These are phyloP conservation scores for Anarhynchus alexandrinus DNA, from an alignment of 2,113 vertebrate species.

Conservation along the genomic window DNA sequence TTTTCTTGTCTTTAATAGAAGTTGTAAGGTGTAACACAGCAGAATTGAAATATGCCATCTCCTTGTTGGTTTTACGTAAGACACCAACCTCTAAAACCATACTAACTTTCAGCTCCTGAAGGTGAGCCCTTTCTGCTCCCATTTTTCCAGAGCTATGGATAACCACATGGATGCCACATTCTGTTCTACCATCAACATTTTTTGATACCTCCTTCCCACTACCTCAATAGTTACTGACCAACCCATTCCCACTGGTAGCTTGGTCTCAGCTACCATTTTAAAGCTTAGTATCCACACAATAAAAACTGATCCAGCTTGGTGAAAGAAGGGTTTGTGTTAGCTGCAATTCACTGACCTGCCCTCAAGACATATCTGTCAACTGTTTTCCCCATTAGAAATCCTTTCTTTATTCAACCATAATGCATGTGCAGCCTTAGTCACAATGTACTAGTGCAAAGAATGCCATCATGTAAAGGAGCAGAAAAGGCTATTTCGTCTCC, in stretches of 20 bases:
- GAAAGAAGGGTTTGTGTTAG: not conserved
- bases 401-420: not conserved
- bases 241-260: not conserved
- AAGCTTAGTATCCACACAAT: not conserved
- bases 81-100: not conserved
- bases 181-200: not conserved
- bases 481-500: not conserved
- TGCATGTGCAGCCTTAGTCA: not conserved
- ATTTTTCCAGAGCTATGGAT: not conserved
- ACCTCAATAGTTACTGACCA: not conserved
- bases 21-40: not conserved
- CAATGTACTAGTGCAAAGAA: not conserved
- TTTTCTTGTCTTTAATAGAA: not conserved
- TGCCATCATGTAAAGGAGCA: not conserved
- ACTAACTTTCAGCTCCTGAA: not conserved
- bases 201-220: not conserved
- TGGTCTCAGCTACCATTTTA: not conserved
- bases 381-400: not conserved
- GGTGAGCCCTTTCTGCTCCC: not conserved
- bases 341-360: not conserved
- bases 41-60: not conserved
- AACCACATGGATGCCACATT: not conserved
- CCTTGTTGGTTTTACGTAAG: not conserved
- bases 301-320: not conserved
- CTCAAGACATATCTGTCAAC: not conserved